Base-by-base conservation (phyloP, 2,113 vertebrate species). In the Bubo blakistoni region DNA sequence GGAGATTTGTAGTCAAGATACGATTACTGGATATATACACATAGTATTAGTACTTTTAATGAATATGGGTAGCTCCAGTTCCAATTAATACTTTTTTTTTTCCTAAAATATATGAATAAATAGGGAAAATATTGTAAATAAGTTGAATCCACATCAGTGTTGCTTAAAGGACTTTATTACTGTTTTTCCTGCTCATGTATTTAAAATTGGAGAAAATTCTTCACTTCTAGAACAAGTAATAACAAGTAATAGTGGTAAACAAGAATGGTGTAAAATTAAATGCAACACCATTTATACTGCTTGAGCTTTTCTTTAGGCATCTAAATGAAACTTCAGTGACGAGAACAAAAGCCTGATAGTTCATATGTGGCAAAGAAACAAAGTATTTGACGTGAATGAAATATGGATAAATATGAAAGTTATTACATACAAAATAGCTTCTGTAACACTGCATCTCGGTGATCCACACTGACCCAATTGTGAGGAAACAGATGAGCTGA, bases 21-120 rank as follows among this genome's bases (percentile, higher is more conserved):
- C 0, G 0, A 10, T 46, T 74, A 9, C 14, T 44, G 47, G n/a
- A 52, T 8, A 30, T 30, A 62, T 49, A 21, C 40, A 17, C 2
- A 1, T 34, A 51, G 6, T 9, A 36, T 38, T 61, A 7, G 11
- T 44, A 3, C 24, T 73, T 78, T 10, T 44, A 34, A 78, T 20
- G 11, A 52, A 13, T 47, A 16, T 30, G 12, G 7, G 9, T 62
- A 34, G 30, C 27, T 67, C 2, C 0, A 7, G 9, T 76, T 79
- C 26, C 51, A 83, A 8, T 34, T 24, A 47, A 8, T 51, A 16
- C 9, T 58, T 69, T 40, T 20, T 82, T 78, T 34, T 38, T 7
- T 26, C 9, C 25, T 30, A 42, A 36, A 5, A 20, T 24, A 17
- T 4, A 22, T 13, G 4, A 44, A 38, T 46, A 65, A 74, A 61